Conservation (phyloP, 2,797 vertebrate species). For the Takifugu rubripes region DNA sequence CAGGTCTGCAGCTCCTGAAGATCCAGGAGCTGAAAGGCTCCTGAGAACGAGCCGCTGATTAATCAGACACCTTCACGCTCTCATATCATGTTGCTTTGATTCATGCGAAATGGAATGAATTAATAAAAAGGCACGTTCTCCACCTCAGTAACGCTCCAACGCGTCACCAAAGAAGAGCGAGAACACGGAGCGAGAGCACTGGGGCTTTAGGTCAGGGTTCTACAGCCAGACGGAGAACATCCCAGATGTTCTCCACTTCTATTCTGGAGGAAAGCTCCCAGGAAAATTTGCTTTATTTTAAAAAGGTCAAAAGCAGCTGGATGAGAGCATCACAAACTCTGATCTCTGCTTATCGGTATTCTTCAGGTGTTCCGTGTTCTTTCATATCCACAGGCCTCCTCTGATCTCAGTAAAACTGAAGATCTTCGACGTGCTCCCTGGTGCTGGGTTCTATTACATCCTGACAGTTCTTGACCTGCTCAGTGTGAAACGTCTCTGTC, state of each 20-base stretch:
- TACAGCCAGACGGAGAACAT: conserved; percentile 13
- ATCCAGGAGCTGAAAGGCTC: too few relatives aligned
- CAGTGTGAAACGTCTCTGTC: background rate
- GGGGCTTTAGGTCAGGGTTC: conserved; percentile 14
- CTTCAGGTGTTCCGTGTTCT: background rate
- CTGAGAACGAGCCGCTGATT: too few relatives aligned
- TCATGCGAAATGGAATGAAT: too few relatives aligned
- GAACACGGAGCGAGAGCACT: background rate
- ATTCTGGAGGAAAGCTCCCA: background rate
- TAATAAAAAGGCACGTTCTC: too few relatives aligned
- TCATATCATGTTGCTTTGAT: too few relatives aligned
- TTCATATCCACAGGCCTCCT: conserved; percentile 13
- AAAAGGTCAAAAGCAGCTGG: conserved; percentile 6
- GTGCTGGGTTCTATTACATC: conserved; percentile 11
- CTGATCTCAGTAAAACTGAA: background rate
- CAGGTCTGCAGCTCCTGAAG: too few relatives aligned
- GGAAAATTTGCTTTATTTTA: conserved; percentile 3
- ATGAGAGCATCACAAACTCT: background rate
- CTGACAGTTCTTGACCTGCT: conserved; percentile 8
- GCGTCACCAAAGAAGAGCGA: conserved; percentile 17
- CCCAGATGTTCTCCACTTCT: conserved; percentile 4
- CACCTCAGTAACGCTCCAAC: too few relatives aligned
- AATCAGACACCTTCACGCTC: too few relatives aligned
- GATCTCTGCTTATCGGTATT: background rate
- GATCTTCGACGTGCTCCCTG: background rate